phyloP scores from a whole-genome alignment of 1,140 invertebrate genomes.

The Procambarus virginalis region DNA sequence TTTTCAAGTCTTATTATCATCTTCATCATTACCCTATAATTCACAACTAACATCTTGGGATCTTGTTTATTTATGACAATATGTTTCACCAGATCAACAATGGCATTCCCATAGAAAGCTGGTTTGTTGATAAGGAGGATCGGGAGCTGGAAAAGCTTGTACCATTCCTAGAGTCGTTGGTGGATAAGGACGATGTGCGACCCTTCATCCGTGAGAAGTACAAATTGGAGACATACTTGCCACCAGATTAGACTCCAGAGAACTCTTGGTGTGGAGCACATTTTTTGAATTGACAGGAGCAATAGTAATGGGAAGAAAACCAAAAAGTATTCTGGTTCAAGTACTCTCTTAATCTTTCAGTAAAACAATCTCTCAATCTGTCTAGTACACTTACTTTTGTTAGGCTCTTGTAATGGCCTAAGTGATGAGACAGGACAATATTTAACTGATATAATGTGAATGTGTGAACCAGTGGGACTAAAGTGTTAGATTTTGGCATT shows the following conservation, averaged over 20 bases:
- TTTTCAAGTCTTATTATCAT: no score
- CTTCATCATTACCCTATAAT: not conserved
- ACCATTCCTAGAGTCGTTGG: conserved; percentile 87
- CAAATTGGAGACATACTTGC: conserved; percentile 89
- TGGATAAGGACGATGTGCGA: conserved; percentile 91
- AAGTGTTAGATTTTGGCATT: not conserved
- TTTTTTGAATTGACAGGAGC: not conserved
- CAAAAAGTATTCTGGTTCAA: conserved; percentile 8
- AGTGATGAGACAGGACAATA: not conserved
- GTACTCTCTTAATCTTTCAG: conserved; percentile 5
- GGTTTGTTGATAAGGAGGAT: conserved; percentile 95
- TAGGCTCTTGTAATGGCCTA: conserved; percentile 10
- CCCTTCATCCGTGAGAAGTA: conserved; percentile 92
- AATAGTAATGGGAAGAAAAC: not conserved
- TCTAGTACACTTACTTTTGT: conserved; percentile 11
- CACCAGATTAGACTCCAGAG: conserved; percentile 81
- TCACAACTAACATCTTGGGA: not conserved
- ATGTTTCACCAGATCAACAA: conserved; percentile 88
- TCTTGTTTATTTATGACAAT: not conserved
- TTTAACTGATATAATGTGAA: conserved; percentile 1
- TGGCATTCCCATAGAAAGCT: conserved; percentile 97
- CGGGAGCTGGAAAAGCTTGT: conserved; percentile 92
- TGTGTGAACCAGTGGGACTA: not conserved
- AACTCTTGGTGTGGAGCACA: conserved; percentile 2
- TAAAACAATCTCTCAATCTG: conserved; percentile 3